Base-by-base conservation (phyloP, 2,113 vertebrate genomes). In the Brachyistius frenatus region DNA sequence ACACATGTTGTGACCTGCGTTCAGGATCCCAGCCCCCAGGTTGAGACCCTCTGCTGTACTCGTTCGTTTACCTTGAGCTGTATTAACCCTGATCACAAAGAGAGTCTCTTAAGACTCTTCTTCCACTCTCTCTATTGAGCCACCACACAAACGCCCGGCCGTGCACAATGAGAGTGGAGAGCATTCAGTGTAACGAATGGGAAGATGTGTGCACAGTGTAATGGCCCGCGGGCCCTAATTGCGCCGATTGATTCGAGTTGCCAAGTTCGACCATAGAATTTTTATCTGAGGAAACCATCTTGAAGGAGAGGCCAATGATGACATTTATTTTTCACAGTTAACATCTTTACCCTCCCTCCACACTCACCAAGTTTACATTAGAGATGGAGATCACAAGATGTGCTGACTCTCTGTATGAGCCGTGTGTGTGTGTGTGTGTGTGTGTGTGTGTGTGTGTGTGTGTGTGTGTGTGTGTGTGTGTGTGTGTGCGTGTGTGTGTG, bases 291-390 rank as follows among this genome's bases (percentile, higher is more conserved):
- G 84, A 57, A 71, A 64, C 78, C 52, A 84, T 93, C 87, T 86
- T 71, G 67, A 83, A 85, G 84, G 78, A 84, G 81, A 82, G 80
- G 73, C 83, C 85, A 63, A 89, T 85, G 89, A 93, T 91, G 92
- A 87, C 87, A 88, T 93, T 92, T 91, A 89, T 91, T 91, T 82
- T 91, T 90, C 92, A 91, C 86, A 86, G 88, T 91, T 92, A 90
- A 93, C 89, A 76, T 84, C 86, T 66, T 81, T 33, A 65, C 53
- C 55, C 71, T 67, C 63, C 47, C 46, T 36, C 61, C 72, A 73
- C 76, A 77, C 84, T 65, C 76, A 50, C 66, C 50, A 35, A 69
- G 80, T 88, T 88, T 89, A 86, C 89, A 90, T 93, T 90, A 91
- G 85, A 88, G 90, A 88, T 88, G 89, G 85, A 81, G 87, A 89